Base-by-base conservation (phyloP, 37 sponge, comb jelly and placozoan species). In the Spongia lamella region DNA sequence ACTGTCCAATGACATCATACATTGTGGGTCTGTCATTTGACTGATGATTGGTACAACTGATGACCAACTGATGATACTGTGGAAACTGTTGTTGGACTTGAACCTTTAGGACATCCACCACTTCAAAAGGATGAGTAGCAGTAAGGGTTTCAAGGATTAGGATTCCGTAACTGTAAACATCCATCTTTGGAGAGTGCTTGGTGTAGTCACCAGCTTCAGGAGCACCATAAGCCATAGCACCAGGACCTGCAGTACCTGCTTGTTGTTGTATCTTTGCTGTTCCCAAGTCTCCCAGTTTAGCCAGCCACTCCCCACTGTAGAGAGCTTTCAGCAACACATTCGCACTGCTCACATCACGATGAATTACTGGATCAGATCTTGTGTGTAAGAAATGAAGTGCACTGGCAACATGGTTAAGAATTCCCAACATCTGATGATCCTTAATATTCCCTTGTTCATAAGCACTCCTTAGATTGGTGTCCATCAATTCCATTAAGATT, bases 211-310 rank as follows among this genome's bases (percentile, higher is more conserved):
- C 53, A 11, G 73, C 61, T 40, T 86, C 92, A 47, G 92, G 92
- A 47, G 92, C 87, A 54, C 72, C 72, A 53, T 91, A 91, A 36
- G 79, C 63, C 9, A 83, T 59, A 68, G 83, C 83, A 15, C 91
- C 91, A n/a, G 83, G 86, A 5, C 51, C 83, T 49, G 34, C 61
- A 20, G 91, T 85, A 7, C 33, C 38, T 15, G 68, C 63, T 9
- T 62, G 32, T 20, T 68, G 32, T 3, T 40, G 67, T 17, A 86
- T 57, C 61, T 91, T 91, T 49, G 92, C 87, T 40, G 92, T 83
- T 2, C 92, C 92, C 62, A 86, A 91, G 70, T 91, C 92, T 11
- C 83, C 78, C 27, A 91, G 57, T 59, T 91, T 91, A 13, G 92
- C 92, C 33, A 52, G 25, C 87, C 87, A 86, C 1, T 17, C 60